Evolutionary conservation across 2,113 vertebrate genomes (phyloP).

Genomic region (Chrysochloris asiatica): DNA sequence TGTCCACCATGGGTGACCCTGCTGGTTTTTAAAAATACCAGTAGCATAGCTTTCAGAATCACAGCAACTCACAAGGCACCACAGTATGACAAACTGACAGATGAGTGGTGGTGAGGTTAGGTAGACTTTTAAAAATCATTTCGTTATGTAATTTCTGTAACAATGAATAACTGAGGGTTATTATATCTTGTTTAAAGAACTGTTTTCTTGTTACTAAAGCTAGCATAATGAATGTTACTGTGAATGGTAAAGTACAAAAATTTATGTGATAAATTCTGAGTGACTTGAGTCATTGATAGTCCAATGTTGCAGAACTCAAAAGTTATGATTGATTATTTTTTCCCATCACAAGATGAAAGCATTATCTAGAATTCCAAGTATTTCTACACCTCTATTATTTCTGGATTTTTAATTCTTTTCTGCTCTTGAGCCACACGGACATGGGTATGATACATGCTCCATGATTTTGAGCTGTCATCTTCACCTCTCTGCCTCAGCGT

Average conservation of each 20-base stretch:
- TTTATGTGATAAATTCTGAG: constrained; percentile 36
- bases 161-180: constrained; percentile 24
- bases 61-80: too few species aligned
- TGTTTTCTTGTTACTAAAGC: constrained; percentile 17
- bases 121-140: constrained; percentile 50
- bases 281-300: background rate
- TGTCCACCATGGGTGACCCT: too few species aligned
- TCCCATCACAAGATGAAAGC: background rate
- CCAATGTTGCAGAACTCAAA: background rate
- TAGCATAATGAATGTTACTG: background rate
- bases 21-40: too few species aligned
- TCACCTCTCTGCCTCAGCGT: background rate
- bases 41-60: too few species aligned
- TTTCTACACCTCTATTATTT: background rate
- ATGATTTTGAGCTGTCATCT: background rate
- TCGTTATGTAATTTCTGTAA: constrained; percentile 42
- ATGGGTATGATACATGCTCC: background rate
- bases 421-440: background rate
- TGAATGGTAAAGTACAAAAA: background rate
- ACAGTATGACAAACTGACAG: too few species aligned
- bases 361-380: background rate
- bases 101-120: too few species aligned
- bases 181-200: too few species aligned
- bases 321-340: background rate
- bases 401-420: background rate